Evolutionary conservation across 2,797 vertebrate genomes (phyloP), one percentile per base, ranked within the genome.

Genomic region (Neoniphon sammara): DNA sequence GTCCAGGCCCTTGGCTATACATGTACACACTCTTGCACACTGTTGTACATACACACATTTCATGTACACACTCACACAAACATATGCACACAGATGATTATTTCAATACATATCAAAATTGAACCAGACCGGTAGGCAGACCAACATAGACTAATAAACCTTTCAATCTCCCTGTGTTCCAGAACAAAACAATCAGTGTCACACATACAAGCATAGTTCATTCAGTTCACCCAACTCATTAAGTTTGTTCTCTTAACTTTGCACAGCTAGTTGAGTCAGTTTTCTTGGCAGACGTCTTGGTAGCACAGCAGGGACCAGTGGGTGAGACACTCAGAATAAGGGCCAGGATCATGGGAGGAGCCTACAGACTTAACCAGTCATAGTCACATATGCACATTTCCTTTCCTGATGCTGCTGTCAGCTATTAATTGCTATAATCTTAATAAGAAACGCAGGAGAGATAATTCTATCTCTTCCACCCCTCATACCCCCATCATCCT

Each of bases 91-190:
- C 31, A 66, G 34, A 50, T 52, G 58, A 66, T 85, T 30, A 23
- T 64, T 66, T 34, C 34, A 64, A 66, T 62, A 70, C 64, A 57
- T 64, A 34, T 68, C 31, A 57, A 58, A 74, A 68, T n/a, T 49
- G 56, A 78, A 56, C 46, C 70, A 69, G 47, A 64, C 56, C 46
- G 39, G 21, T 52, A 36, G 46, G 34, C 23, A 71, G 60, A 75
- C 66, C 18, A 27, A 62, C 68, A 69, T 57, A 58, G 42, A 60
- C 74, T 14, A 60, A 31, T 66, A 47, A 58, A 82, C 54, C 67
- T 72, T 34, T 77, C 67, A 68, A 85, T 82, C 83, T 84, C 80
- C 80, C 83, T 88, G 81, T 80, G 83, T 69, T 82, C 70, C 61
- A 78, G 60, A 76, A 63, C 18, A 71, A 81, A 88, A 84, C 76